These are phyloP conservation scores for Andinoacara biseriatus DNA, from an alignment of 2,113 vertebrate genomes.

Conservation along the genomic window DNA sequence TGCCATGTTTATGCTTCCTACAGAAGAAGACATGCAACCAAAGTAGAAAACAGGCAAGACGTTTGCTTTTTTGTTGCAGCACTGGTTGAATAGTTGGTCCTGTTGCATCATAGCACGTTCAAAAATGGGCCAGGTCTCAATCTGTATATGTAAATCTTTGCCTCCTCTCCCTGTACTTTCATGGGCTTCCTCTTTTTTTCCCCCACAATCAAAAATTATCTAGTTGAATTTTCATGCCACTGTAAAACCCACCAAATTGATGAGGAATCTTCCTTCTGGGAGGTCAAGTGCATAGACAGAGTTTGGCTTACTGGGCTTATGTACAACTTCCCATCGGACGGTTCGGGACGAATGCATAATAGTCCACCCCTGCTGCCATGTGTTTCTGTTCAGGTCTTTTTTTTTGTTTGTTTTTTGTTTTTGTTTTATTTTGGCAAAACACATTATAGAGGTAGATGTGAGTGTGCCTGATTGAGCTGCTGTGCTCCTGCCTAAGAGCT, in stretches of 20 bases:
- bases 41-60: neutral
- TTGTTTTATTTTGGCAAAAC: neutral
- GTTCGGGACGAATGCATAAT: neutral
- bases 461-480: conserved; percentile 32
- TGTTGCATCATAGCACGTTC: neutral
- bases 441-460: neutral
- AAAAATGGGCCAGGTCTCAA: neutral
- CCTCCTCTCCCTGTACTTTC: too few species aligned
- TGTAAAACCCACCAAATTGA: neutral
- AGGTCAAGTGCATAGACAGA: neutral
- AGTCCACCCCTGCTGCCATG: too few species aligned
- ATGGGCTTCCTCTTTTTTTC: too few species aligned
- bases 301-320: neutral
- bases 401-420: too few species aligned
- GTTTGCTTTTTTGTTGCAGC: neutral
- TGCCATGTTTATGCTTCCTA: too few species aligned
- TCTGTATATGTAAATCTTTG: too few species aligned
- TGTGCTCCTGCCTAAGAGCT: conserved; percentile 49
- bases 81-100: neutral
- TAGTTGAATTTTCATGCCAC: too few species aligned
- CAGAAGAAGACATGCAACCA: too few species aligned
- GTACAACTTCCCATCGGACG: neutral
- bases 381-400: too few species aligned
- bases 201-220: too few species aligned
- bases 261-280: neutral